Base-by-base conservation (phyloP, 1,140 invertebrate species). In the Saccostrea glomerata region DNA sequence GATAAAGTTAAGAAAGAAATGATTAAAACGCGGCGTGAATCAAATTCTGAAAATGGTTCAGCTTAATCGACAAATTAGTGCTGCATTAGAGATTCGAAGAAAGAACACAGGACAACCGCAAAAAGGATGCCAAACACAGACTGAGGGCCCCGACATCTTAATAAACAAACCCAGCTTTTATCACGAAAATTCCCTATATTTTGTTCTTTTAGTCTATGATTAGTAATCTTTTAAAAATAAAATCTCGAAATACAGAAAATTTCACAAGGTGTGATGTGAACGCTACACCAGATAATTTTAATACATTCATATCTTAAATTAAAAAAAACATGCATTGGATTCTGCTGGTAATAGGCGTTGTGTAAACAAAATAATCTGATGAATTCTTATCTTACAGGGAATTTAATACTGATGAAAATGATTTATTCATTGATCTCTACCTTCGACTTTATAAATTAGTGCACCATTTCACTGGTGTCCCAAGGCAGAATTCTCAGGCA, bases 361-460 rank as follows among this genome's bases (percentile, higher is more conserved):
- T 77, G 70, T 77, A 77, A 77, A 77, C 25, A 77, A 25, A 15
- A 77, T 77, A 77, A 77, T 77, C 15, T 77, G 70, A 77, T 15
- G 25, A 36, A 15, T 73, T 77, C 25, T 25, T 77, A 77, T 77
- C 30, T 17, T 63, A 77, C 13, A 15, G 23, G 30, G 70, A 6
- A 77, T 12, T 77, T 15, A n/a, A 77, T 77, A 36, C 70, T 77
- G 70, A 77, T 77, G 70, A 30, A 77, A 77, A 30, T 40, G 70
- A 77, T 77, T 77, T 25, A 25, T 36, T 13, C 23, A 77, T 77
- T 77, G 70, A 77, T 77, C 70, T 17, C 70, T 25, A 77, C 70
- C 70, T 77, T 30, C 23, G 70, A 77, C 70, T 77, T 77, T 77
- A 77, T 77, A 77, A 47, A 77, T 77, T 77, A 77, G 70, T 77